Conservation (phyloP, 2,113 vertebrate species). For the Sceloporus tristichus region DNA sequence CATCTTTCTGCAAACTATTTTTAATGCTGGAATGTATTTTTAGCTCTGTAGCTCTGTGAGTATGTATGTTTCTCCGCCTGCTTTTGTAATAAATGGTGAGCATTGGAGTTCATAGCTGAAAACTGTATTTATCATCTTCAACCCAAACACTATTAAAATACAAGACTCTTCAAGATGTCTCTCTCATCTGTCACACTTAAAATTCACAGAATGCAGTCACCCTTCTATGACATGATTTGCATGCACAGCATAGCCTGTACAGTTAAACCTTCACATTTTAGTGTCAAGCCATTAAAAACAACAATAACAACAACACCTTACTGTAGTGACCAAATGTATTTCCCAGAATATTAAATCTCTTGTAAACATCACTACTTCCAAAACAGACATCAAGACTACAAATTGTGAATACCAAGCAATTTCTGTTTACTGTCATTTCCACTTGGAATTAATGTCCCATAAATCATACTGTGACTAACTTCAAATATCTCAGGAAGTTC, state of each 20-base stretch:
- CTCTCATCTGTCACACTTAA: slow-evolving; percentile 66
- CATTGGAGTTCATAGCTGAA: slow-evolving; percentile 70
- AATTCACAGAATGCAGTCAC: slow-evolving; percentile 34
- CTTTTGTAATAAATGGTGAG: slow-evolving; percentile 46
- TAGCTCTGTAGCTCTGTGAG: slow-evolving; percentile 15
- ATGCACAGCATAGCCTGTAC: slow-evolving; percentile 45
- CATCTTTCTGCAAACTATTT: slow-evolving; percentile 33
- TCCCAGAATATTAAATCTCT: slow-evolving; percentile 55
- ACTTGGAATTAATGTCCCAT: not conserved
- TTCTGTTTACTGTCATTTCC: slow-evolving; percentile 52
- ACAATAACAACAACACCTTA: not conserved
- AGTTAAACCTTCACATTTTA: slow-evolving; percentile 52
- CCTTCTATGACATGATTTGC: slow-evolving; percentile 46
- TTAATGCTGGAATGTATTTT: slow-evolving; percentile 43
- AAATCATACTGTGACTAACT: not conserved
- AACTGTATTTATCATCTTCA: slow-evolving; percentile 75
- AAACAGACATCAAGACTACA: slow-evolving; percentile 47
- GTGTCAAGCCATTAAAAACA: slow-evolving; percentile 55
- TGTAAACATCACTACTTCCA: slow-evolving; percentile 56
- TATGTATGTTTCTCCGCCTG: slow-evolving; percentile 4
- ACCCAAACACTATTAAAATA: slow-evolving; percentile 53
- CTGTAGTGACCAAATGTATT: slow-evolving; percentile 53
- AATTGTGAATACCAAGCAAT: slow-evolving; percentile 44
- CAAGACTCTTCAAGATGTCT: slow-evolving; percentile 58
- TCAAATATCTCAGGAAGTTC: not conserved